Evolutionary conservation across 2,113 vertebrate species (phyloP), one percentile per base, ranked within the genome.

Genomic region (Alces alces): DNA sequence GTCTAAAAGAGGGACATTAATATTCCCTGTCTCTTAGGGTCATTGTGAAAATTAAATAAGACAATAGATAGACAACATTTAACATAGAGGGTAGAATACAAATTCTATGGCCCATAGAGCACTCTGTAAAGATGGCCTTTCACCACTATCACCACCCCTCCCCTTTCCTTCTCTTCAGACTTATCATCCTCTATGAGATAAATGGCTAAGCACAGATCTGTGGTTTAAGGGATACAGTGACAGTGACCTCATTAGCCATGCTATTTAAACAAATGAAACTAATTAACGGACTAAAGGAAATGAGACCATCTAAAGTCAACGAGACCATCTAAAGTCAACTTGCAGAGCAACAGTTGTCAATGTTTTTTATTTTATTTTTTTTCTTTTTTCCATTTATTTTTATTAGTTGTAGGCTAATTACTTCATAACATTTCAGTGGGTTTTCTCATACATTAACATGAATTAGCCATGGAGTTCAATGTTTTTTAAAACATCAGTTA

Each of bases 1-100:
- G 21, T 84, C 39, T 91, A 78, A 95, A 70, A 79, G 13, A 54
- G 7, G 17, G 60, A 61, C 28, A 45, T 16, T 86, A 94, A 91
- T 16, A 89, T 39, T 70, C 39, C 45, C 64, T 30, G 57, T 21
- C 27, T 92, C 39, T 93, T 86, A 28, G 7, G 2, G 39, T 73
- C 66, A n/a, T 8, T 93, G 27, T 93, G 50, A 95, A 80, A 97
- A 95, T 95, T 83, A 64, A 93, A 27, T 89, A 43, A 66, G 82
- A 52, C n/a, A 70, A 73, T 0, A 82, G 19, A 66, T n/a, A 64
- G 7, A 70, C 57, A 89, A 60, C 43, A 86, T 36, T 86, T 66
- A 80, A 80, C 6, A 50, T 15, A 79, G 47, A 66, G 28, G 28
- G 55, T 2, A 64, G 54, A 93, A 80, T 57, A 10, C 27, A 61